Percentiles rank a stretch among this genome's conserved stretches.
Evolutionary conservation across 2,888 invertebrate genomes (phyloP).

Genomic region (Eurytoma californica): DNA sequence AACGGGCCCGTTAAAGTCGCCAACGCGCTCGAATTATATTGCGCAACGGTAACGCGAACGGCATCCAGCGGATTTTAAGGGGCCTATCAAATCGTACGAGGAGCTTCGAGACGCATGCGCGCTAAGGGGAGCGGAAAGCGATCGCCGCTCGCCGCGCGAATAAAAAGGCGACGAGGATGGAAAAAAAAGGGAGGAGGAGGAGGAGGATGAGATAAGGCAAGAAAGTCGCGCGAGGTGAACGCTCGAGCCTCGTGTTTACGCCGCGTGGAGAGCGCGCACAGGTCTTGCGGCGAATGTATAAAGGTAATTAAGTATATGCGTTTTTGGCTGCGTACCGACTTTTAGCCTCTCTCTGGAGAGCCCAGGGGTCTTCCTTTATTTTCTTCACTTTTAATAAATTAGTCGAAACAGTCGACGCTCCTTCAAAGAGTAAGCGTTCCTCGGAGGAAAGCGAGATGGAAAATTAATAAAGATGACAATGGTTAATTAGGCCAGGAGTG

Average conservation of each 20-base stretch:
- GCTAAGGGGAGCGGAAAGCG: conserved; percentile 10
- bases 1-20: conserved; percentile 45
- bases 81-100: conserved; percentile 34
- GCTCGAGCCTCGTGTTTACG: conserved; percentile 50
- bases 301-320: conserved; percentile 18
- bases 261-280: neutral
- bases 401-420: neutral
- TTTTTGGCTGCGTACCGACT: too few relatives aligned
- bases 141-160: neutral
- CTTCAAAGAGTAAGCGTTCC: neutral
- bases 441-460: neutral
- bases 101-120: conserved; percentile 3
- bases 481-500: conserved; percentile 30
- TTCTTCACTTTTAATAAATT: too few relatives aligned
- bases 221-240: conserved; percentile 37
- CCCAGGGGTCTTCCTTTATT: too few relatives aligned
- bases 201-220: neutral
- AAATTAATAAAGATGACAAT: conserved; percentile 35
- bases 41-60: conserved; percentile 51
- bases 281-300: conserved; percentile 34
- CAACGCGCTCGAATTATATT: conserved; percentile 47
- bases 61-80: conserved; percentile 44
- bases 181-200: neutral
- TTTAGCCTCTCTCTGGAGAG: too few relatives aligned
- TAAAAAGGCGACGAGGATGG: neutral